Conservation (phyloP, 2,797 vertebrate species). For the Onychomys leucogaster region DNA sequence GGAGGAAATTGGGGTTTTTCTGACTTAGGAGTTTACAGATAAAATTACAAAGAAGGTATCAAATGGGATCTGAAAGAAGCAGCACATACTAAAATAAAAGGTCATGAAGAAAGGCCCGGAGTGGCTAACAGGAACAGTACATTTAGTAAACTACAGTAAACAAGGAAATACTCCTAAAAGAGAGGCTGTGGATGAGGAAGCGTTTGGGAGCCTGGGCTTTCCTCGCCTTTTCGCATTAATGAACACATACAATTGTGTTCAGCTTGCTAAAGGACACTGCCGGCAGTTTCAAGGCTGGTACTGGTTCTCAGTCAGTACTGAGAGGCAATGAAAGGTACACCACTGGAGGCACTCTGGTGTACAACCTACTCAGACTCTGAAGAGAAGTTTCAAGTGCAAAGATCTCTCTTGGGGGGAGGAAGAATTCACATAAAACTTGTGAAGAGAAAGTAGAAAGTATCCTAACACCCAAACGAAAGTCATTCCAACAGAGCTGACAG, state of each 20-base stretch:
- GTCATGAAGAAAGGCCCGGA: neutral
- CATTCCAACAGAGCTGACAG: neutral
- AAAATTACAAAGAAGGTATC: neutral
- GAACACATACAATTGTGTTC: neutral
- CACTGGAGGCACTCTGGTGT: neutral
- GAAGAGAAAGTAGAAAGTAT: neutral
- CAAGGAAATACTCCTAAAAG: neutral
- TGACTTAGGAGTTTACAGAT: neutral
- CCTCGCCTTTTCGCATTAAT: neutral
- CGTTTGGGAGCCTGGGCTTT: neutral
- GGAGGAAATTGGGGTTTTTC: neutral
- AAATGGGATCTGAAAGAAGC: neutral
- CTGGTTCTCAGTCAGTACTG: neutral
- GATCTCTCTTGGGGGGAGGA: neutral
- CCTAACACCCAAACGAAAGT: neutral
- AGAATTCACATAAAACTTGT: neutral
- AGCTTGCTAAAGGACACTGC: neutral
- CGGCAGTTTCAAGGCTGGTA: neutral
- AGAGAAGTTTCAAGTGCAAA: neutral
- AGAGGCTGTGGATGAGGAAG: neutral
- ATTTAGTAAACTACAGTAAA: neutral
- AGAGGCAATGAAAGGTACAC: neutral
- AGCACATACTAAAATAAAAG: neutral
- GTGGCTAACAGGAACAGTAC: neutral
- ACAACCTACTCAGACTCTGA: neutral